Evolutionary conservation across 2,113 vertebrate species (phyloP).

Genomic region (Hoplias malabaricus): DNA sequence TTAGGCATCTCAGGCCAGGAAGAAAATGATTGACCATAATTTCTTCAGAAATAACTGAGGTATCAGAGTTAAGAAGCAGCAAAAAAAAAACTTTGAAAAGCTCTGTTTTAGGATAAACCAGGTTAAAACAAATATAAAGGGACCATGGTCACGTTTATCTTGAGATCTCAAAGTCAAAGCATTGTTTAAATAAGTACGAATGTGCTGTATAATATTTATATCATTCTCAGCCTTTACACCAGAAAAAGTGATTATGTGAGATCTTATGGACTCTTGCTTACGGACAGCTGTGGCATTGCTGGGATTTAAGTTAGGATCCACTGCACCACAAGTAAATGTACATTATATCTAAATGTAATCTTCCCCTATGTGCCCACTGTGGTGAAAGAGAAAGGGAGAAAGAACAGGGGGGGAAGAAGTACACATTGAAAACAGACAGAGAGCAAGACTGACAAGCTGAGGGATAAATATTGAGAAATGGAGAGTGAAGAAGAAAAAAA

Average conservation of each 20-base stretch:
- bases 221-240: too few species aligned
- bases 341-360: constrained; percentile 14
- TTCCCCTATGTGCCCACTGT: background rate
- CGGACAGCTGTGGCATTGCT: background rate
- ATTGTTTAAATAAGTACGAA: too few species aligned
- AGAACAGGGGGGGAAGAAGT: background rate
- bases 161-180: too few species aligned
- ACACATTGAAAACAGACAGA: background rate
- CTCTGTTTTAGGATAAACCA: background rate
- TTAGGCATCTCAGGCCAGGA: constrained; percentile 93
- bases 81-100: background rate
- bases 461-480: background rate
- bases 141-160: constrained; percentile 1
- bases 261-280: background rate
- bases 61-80: constrained; percentile 78
- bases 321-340: constrained; percentile 25
- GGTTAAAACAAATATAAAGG: too few species aligned
- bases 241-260: too few species aligned
- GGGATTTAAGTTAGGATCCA: background rate
- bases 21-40: constrained; percentile 98
- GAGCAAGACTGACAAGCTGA: background rate
- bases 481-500: constrained; percentile 6
- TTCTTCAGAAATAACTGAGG: constrained; percentile 95
- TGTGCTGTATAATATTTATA: too few species aligned
- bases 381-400: background rate